Conservation (phyloP, 2,797 vertebrate species). For the Typhlichthys eigenmanni region DNA sequence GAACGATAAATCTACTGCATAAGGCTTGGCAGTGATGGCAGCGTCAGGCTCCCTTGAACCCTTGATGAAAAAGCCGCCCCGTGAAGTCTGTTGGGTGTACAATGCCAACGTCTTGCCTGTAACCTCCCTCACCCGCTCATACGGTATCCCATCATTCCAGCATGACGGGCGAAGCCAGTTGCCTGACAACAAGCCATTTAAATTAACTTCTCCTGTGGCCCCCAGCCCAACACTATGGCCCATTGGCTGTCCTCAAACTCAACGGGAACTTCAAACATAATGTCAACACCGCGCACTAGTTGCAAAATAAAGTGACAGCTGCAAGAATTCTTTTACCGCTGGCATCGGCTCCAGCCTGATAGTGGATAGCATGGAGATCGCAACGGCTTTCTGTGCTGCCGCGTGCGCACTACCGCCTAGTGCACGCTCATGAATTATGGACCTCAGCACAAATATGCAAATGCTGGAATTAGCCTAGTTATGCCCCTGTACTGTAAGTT, state of each 20-base stretch:
- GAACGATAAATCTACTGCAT: constrained; percentile 62
- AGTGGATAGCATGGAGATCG: constrained; percentile 47
- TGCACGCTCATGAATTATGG: constrained; percentile 74
- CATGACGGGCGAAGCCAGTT: constrained; percentile 50
- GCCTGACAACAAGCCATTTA: constrained; percentile 35
- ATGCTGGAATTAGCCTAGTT: constrained; percentile 78
- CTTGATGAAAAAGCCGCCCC: constrained; percentile 45
- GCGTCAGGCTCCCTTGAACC: constrained; percentile 50
- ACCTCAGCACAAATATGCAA: constrained; percentile 76
- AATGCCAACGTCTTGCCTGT: constrained; percentile 38
- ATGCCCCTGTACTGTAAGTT: constrained; percentile 72
- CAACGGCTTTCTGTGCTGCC: constrained; percentile 47
- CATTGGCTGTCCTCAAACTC: constrained; percentile 41
- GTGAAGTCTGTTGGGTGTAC: constrained; percentile 50
- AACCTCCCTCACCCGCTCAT: constrained; percentile 20
- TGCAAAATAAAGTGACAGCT: constrained; percentile 23
- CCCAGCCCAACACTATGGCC: constrained; percentile 45
- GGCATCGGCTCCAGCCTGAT: constrained; percentile 29
- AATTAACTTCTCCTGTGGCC: constrained; percentile 39
- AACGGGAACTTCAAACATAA: background rate
- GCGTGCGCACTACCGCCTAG: constrained; percentile 31
- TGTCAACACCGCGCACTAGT: constrained; percentile 14
- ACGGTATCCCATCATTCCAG: constrained; percentile 43
- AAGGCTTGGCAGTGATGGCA: constrained; percentile 39
- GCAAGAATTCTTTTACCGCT: constrained; percentile 34